These are phyloP conservation scores for Gambusia yucatana DNA, from an alignment of 2,797 vertebrate species.

Conservation along the genomic window DNA sequence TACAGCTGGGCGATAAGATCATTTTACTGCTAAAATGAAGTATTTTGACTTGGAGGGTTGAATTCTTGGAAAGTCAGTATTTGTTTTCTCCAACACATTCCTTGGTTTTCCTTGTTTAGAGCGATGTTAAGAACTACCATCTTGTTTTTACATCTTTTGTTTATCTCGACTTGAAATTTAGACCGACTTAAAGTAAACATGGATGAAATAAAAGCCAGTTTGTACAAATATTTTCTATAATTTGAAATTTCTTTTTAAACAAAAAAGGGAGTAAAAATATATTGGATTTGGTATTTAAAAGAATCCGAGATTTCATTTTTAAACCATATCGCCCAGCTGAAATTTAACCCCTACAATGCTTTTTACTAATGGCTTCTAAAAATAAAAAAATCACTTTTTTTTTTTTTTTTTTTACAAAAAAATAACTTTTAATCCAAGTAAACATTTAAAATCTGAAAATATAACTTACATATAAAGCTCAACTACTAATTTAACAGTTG, in stretches of 20 bases:
- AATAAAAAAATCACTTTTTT: background rate
- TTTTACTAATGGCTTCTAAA: conserved; percentile 30
- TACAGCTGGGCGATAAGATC: background rate
- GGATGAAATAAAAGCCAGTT: background rate
- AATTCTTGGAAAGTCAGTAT: background rate
- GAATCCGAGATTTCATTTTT: background rate
- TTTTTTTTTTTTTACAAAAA: conserved; percentile 18
- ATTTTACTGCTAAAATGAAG: background rate
- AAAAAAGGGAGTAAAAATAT: background rate
- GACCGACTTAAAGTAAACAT: background rate
- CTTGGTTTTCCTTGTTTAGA: background rate
- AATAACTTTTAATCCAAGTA: conserved; percentile 21
- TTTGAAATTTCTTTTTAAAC: background rate
- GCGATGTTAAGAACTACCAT: background rate
- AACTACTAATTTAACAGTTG: conserved; percentile 15
- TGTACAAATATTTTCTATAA: background rate
- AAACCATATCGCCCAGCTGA: background rate
- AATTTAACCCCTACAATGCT: conserved; percentile 22
- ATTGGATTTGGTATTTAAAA: background rate
- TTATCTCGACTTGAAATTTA: background rate
- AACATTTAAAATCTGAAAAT: conserved; percentile 24
- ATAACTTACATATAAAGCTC: conserved; percentile 13
- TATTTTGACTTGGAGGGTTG: too few species aligned
- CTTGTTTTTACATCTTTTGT: background rate
- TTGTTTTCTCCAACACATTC: background rate